phyloP scores from a whole-genome alignment of 2,888 invertebrate genomes.

The Balanococcus diminutus region DNA sequence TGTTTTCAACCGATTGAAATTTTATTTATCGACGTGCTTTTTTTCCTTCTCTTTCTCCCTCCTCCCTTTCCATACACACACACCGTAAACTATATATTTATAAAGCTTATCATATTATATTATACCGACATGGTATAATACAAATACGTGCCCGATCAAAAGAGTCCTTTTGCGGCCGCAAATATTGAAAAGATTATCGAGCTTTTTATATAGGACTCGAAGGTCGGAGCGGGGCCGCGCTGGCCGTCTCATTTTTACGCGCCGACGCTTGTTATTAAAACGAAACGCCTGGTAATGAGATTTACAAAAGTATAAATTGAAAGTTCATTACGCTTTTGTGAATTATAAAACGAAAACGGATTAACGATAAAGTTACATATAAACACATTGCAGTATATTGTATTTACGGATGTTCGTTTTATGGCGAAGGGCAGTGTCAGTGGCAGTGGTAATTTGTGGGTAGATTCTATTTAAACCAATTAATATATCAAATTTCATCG shows the following conservation, averaged over 20 bases:
- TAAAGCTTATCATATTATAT: neutral
- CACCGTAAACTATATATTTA: neutral
- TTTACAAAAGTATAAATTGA: constrained; percentile 26
- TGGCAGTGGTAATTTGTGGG: neutral
- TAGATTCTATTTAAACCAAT: constrained; percentile 22
- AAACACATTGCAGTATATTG: neutral
- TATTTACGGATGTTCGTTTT: neutral
- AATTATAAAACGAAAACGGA: constrained; percentile 20
- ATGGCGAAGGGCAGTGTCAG: neutral
- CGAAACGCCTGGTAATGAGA: constrained; percentile 3
- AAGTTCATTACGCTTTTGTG: constrained; percentile 28
- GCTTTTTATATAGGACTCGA: neutral
- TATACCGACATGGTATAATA: neutral
- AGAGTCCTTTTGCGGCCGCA: neutral
- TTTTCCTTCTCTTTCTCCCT: neutral
- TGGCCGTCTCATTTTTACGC: neutral
- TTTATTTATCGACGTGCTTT: neutral
- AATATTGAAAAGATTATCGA: constrained; percentile 24
- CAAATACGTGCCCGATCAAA: neutral
- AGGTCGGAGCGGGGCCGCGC: neutral
- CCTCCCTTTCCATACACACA: neutral
- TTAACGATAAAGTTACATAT: no score
- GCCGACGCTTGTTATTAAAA: constrained; percentile 14
- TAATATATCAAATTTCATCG: neutral
- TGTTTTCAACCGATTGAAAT: constrained; percentile 14